Base-by-base conservation (phyloP, 1,140 invertebrate species). In the Zaprionus taronus region DNA sequence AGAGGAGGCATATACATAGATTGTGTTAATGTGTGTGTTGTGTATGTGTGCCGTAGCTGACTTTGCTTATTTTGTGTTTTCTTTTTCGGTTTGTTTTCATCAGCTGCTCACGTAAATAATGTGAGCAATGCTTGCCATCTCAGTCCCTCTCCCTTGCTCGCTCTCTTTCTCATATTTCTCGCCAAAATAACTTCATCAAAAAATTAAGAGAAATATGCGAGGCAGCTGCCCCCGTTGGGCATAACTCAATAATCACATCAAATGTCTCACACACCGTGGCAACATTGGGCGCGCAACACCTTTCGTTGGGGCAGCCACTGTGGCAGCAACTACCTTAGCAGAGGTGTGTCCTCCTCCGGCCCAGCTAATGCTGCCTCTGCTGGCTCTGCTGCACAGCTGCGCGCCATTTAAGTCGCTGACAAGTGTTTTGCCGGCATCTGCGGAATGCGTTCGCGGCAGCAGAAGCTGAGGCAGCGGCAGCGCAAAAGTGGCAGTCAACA, bases 181-280 rank as follows among this genome's bases (percentile, higher is more conserved):
- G 22, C 56, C 7, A n/a, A 69, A 86, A 86, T 86, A 89, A 89
- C 84, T 89, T 89, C 51, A 89, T 89, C 78, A 84, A 83, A 83
- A 76, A 87, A 87, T 87, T 87, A 90, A 87, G 69, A 71, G 75
- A 90, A 90, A 89, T 84, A 87, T 87, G 79, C 72, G 55, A 73
- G 61, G 84, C 85, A 79, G 81, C 81, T 89, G 84, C 85, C 79
- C 68, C 85, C 84, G 84, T 71, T 83, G 81, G 85, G 84, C 84
- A 87, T 87, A 87, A 90, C 84, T 87, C 85, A 87, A 87, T 87
- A 87, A 87, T 87, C 84, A 84, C 85, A 81, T 90, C 84, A 86
- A 87, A 84, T 87, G 84, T 90, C 84, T 80, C 56, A 73, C 68
- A 55, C 64, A 66, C 53, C 28, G 71, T 67, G 72, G 68, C 64